phyloP scores from a whole-genome alignment of 2,797 vertebrate species.

The Anableps anableps region DNA sequence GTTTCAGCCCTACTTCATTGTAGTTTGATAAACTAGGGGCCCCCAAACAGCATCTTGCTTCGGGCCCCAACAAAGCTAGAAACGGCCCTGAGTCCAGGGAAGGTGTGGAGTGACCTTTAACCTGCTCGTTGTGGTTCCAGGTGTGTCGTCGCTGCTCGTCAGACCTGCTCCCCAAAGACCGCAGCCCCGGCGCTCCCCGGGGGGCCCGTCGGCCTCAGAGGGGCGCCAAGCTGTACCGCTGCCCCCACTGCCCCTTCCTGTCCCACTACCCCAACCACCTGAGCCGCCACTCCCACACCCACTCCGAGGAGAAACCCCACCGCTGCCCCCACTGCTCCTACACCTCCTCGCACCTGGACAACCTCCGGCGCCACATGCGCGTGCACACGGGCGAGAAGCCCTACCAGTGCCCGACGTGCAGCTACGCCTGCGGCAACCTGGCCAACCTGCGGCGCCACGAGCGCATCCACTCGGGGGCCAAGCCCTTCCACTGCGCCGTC shows the following conservation, averaged over 20 bases:
- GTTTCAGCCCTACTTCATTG: no score
- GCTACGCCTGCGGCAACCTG: slow-evolving; percentile 95
- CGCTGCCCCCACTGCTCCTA: slow-evolving; percentile 91
- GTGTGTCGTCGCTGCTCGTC: slow-evolving; percentile 86
- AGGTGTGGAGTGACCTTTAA: not conserved
- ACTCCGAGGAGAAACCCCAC: slow-evolving; percentile 94
- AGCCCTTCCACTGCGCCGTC: slow-evolving; percentile 93
- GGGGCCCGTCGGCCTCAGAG: slow-evolving; percentile 33
- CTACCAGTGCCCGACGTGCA: slow-evolving; percentile 91
- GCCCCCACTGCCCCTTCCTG: slow-evolving; percentile 89
- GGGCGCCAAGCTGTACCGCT: slow-evolving; percentile 85
- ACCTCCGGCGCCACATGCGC: slow-evolving; percentile 93
- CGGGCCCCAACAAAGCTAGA: no score
- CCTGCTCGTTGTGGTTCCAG: slow-evolving; percentile 34
- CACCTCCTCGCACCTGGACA: slow-evolving; percentile 93
- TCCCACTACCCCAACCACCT: slow-evolving; percentile 95
- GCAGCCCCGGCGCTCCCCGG: slow-evolving; percentile 31
- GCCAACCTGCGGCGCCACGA: slow-evolving; percentile 96
- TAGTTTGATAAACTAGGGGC: no score
- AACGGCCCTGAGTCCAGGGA: no score
- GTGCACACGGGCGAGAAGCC: slow-evolving; percentile 97
- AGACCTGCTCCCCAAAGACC: slow-evolving; percentile 77
- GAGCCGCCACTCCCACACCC: slow-evolving; percentile 93
- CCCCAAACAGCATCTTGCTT: no score
- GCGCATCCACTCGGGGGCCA: slow-evolving; percentile 95